Evolutionary conservation across 1,140 invertebrate genomes (phyloP), one percentile per base, ranked within the genome.

Genomic region (Zelostemma sp.): DNA sequence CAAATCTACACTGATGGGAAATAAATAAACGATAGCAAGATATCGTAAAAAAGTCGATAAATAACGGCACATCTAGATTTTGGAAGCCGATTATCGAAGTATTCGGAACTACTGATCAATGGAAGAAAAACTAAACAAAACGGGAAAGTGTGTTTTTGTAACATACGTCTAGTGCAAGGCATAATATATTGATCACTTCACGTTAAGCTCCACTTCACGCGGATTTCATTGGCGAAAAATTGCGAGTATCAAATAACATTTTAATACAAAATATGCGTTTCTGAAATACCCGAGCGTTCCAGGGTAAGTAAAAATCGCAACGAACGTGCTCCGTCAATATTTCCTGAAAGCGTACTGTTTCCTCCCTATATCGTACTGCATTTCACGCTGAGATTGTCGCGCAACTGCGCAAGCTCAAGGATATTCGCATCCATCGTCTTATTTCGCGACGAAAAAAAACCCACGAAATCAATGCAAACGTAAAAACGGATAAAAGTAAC

Each of bases 111-210:
- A n/a, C n/a, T n/a, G n/a, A n/a, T n/a, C n/a, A n/a, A n/a, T n/a
- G n/a, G n/a, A n/a, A n/a, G n/a, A n/a, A n/a, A n/a, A n/a, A n/a
- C n/a, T n/a, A n/a, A n/a, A n/a, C n/a, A n/a, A n/a, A n/a, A n/a
- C n/a, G n/a, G n/a, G n/a, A n/a, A n/a, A n/a, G n/a, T n/a, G n/a
- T 46, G 60, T 41, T 70, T 70, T 70, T 57, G 19, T 60, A 43
- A 70, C 67, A 65, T 70, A 70, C 67, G 67, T 70, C 67, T 70
- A 59, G 68, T 65, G 68, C 68, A 70, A 61, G 68, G 68, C 68
- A 71, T 71, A 71, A 71, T 71, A 71, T 65, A 70, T 70, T 70
- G 68, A 70, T 70, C 60, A 70, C 41, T 65, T 70, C 68, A 48
- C 67, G 60, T 64, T 50, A 53, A 70, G 53, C 68, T 62, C 64